These are phyloP conservation scores for Ciconia maguari DNA, from an alignment of 2,113 vertebrate species.

Conservation along the genomic window DNA sequence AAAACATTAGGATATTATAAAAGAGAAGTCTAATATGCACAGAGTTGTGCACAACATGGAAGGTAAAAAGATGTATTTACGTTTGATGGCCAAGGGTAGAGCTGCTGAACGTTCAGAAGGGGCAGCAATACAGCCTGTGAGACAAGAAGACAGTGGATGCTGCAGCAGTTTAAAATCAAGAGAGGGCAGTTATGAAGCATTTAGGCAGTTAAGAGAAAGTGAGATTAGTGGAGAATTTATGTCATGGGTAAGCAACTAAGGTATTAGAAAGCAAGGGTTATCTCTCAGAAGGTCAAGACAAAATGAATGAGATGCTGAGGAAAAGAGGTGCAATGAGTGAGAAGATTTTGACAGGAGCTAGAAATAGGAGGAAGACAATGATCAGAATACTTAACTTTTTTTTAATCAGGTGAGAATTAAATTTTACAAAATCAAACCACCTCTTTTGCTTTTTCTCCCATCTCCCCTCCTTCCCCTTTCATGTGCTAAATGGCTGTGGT, in stretches of 20 bases:
- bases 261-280: neutral
- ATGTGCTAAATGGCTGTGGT: neutral
- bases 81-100: neutral
- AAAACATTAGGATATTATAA: neutral
- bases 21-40: neutral
- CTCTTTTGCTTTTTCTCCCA: neutral
- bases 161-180: neutral
- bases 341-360: neutral
- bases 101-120: neutral
- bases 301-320: neutral
- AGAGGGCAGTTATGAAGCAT: neutral
- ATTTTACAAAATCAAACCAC: neutral
- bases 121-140: neutral
- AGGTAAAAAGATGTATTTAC: neutral
- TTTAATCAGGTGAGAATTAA: neutral
- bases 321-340: neutral
- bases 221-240: neutral
- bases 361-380: neutral
- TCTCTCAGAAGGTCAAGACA: neutral
- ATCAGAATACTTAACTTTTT: neutral
- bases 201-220: neutral
- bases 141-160: neutral
- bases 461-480: neutral
- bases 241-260: neutral
- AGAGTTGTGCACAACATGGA: neutral